Base-by-base conservation (phyloP, 2,888 invertebrate species). In the Diplazon laetatorius region DNA sequence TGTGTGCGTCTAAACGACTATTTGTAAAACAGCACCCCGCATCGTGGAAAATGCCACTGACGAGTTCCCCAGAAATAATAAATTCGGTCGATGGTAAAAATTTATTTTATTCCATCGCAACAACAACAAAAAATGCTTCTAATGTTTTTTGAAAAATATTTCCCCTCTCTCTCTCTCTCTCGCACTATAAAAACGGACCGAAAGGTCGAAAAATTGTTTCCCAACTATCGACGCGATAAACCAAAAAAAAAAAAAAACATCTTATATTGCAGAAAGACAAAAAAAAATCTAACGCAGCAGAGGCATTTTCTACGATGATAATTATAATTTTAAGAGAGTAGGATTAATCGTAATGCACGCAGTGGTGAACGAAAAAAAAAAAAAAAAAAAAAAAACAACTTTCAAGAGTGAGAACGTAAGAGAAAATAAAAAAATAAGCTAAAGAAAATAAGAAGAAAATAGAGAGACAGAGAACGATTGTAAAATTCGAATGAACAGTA, bases 231-330 rank as follows among this genome's bases (percentile, higher is more conserved):
- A 30, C 20, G 35, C 20, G 50, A 8, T 50, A 18, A 16, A 50
- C 35, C 46, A 30, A 37, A 9, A 30, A 30, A 55, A 55, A 55
- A 14, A 55, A 55, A 2, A 52, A 52, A 25, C n/a, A 30, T 39
- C 12, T 5, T 18, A 52, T n/a, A n/a, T n/a, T n/a, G n/a, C n/a
- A n/a, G n/a, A n/a, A n/a, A n/a, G n/a, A n/a, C 14, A 16, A 60
- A 66, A 63, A 68, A 68, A 14, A 42, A 20, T 52, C 55, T 25
- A 65, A 78, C 76, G 70, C 68, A 77, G 72, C 77, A 82, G 65
- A 83, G 84, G 81, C 86, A 85, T 83, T 86, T 84, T 85, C 82
- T 82, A 82, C 85, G 85, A 84, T 85, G 82, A 76, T 84, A 81
- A 80, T 65, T 73, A 79, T 85, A 85, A 73, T 59, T 65, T 63